phyloP scores from a whole-genome alignment of 2,113 vertebrate species.

The Urocynchramus pylzowi region DNA sequence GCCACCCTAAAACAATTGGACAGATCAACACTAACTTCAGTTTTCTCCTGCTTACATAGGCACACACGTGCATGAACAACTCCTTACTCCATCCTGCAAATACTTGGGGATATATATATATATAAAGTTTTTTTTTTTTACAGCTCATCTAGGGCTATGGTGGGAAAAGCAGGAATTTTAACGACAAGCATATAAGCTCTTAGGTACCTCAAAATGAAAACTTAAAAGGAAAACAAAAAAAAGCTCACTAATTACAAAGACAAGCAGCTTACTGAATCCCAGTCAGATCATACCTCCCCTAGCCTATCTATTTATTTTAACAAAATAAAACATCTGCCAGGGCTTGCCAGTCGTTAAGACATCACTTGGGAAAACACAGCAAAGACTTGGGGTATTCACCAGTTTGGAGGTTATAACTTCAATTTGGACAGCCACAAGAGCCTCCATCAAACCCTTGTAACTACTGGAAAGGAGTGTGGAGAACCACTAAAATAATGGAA shows the following conservation, averaged over 20 bases:
- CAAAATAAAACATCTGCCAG: constrained; percentile 24
- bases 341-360: background rate
- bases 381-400: background rate
- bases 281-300: background rate
- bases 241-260: constrained; percentile 41
- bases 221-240: constrained; percentile 13
- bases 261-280: constrained; percentile 33
- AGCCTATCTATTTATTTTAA: background rate
- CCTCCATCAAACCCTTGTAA: background rate
- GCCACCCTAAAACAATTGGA: constrained; percentile 39
- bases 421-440: background rate
- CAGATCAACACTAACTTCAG: background rate
- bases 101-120: background rate
- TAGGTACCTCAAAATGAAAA: constrained; percentile 31
- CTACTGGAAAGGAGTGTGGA: background rate
- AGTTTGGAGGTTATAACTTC: constrained; percentile 20
- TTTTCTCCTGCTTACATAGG: background rate
- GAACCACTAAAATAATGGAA: background rate
- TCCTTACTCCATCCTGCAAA: constrained; percentile 7
- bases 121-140: background rate
- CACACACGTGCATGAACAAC: background rate
- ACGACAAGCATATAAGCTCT: constrained; percentile 26
- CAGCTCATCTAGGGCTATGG: background rate
- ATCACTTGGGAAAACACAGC: background rate
- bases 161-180: constrained; percentile 26